Percentiles rank a stretch among this genome's conserved stretches.
Evolutionary conservation across 2,797 vertebrate species (phyloP).

Genomic region (Crocodylus rhombifer): DNA sequence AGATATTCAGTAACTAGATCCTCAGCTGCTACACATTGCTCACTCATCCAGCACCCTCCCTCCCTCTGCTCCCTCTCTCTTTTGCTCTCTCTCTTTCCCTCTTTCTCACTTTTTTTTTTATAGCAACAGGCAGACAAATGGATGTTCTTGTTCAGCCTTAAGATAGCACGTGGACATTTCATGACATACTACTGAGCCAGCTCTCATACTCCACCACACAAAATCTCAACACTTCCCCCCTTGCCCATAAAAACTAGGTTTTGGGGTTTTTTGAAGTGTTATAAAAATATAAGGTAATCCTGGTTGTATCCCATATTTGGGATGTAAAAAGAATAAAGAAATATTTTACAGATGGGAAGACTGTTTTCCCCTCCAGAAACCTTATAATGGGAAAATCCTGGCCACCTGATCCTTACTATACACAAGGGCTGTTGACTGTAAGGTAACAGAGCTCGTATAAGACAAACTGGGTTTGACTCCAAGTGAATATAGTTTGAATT

Average conservation of each 20-base stretch:
- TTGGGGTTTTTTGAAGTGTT: background rate
- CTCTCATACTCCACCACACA: background rate
- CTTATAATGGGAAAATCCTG: background rate
- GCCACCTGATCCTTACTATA: background rate
- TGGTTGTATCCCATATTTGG: background rate
- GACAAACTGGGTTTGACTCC: background rate
- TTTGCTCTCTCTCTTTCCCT: background rate
- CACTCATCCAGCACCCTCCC: background rate
- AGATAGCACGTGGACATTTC: background rate
- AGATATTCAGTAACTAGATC: constrained; percentile 13
- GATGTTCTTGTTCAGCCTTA: background rate
- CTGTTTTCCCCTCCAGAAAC: background rate
- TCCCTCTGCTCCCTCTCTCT: background rate
- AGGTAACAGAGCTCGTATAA: background rate
- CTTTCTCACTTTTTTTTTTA: background rate
- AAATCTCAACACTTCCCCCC: background rate
- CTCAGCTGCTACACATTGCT: background rate
- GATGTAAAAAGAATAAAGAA: background rate
- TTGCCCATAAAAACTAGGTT: background rate
- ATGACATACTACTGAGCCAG: constrained; percentile 26
- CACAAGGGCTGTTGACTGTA: background rate
- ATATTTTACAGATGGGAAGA: background rate
- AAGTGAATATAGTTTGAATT: background rate
- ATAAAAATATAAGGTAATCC: background rate
- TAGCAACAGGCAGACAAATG: background rate